phyloP scores from a whole-genome alignment of 2,888 invertebrate species.

The Leucophora obtusa region DNA sequence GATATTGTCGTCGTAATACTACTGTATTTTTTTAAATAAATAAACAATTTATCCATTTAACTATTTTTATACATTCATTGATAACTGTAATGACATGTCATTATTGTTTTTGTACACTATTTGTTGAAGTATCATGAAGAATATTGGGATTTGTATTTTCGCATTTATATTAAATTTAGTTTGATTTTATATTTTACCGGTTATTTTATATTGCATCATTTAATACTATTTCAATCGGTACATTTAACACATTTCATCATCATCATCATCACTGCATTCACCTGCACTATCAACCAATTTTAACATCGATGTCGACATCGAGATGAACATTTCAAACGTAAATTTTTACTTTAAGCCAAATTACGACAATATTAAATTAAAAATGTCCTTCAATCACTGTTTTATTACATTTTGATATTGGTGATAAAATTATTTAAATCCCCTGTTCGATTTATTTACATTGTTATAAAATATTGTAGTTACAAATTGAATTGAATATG shows the following conservation, averaged over 20 bases:
- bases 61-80: constrained; percentile 35
- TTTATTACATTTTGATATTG: constrained; percentile 46
- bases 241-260: constrained; percentile 36
- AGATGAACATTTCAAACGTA: constrained; percentile 29
- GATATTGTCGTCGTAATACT: too few species aligned
- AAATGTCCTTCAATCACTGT: constrained; percentile 53
- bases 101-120: constrained; percentile 6
- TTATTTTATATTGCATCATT: not conserved
- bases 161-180: not conserved
- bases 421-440: constrained; percentile 28
- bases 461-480: not conserved
- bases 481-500: constrained; percentile 15
- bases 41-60: constrained; percentile 38
- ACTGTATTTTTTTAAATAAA: constrained; percentile 33
- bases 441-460: constrained; percentile 36
- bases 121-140: not conserved
- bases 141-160: not conserved
- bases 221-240: constrained; percentile 32
- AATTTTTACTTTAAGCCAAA: constrained; percentile 46
- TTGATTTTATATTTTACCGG: not conserved
- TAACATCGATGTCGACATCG: constrained; percentile 9
- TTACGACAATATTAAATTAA: constrained; percentile 48
- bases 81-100: constrained; percentile 44
- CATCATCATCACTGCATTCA: not conserved
- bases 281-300: not conserved